phyloP scores from a whole-genome alignment of 1,140 invertebrate genomes.

The Pseudoatta argentina region DNA sequence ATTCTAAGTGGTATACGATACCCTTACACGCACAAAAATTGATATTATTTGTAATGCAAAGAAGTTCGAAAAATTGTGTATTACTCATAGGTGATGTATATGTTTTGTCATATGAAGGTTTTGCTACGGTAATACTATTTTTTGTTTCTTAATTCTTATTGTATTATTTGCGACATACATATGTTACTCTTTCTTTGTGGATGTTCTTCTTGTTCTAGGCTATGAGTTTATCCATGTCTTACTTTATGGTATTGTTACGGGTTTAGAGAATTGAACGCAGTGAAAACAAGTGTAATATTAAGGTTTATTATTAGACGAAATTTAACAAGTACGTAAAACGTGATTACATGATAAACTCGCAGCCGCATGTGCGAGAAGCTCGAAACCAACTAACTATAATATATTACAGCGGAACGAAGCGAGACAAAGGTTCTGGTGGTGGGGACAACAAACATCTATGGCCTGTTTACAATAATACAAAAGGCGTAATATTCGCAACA shows the following conservation, averaged over 20 bases:
- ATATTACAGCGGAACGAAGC: too few species aligned
- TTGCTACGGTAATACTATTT: constrained; percentile 46
- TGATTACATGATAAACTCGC: too few species aligned
- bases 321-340: too few species aligned
- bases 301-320: too few species aligned
- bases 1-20: constrained; percentile 33
- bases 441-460: too few species aligned
- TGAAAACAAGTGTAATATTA: too few species aligned
- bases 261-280: too few species aligned
- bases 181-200: neutral
- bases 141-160: neutral
- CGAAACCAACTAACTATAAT: too few species aligned
- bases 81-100: constrained; percentile 34
- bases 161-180: neutral
- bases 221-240: constrained; percentile 45
- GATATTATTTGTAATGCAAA: constrained; percentile 52
- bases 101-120: constrained; percentile 41
- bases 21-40: constrained; percentile 46
- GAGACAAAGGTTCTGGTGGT: too few species aligned
- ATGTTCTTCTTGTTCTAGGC: constrained; percentile 25
- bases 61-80: constrained; percentile 35
- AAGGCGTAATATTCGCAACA: too few species aligned
- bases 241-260: constrained; percentile 57
- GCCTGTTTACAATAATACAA: too few species aligned
- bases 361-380: too few species aligned